A percentile compares a stretch with the other conserved stretches of the same genome.
Conservation (phyloP, 2,797 vertebrate genomes). For the Emys orbicularis region DNA sequence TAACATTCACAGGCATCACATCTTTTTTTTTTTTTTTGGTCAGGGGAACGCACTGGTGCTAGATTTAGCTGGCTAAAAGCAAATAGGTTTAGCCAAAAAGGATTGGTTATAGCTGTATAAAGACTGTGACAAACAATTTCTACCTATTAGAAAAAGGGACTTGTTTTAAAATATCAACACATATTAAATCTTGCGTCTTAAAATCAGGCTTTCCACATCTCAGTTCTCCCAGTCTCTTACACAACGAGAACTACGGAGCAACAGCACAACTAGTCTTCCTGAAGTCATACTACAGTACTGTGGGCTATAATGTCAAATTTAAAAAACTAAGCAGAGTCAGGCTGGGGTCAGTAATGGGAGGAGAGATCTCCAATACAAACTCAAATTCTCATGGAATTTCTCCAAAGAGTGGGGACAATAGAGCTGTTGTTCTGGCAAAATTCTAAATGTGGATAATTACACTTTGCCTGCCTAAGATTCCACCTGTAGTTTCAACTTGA, state of each 20-base stretch:
- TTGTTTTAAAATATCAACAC: neutral
- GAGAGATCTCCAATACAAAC: neutral
- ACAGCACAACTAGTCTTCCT: neutral
- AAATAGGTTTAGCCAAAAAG: neutral
- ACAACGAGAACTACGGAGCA: neutral
- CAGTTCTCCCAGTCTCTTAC: neutral
- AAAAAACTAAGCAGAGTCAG: neutral
- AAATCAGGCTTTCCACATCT: neutral
- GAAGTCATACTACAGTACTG: neutral
- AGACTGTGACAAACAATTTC: neutral
- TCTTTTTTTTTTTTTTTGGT: neutral
- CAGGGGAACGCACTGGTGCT: neutral
- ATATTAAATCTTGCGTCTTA: neutral
- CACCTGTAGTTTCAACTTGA: neutral
- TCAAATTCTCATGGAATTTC: neutral
- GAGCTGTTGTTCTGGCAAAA: neutral
- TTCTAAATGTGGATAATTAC: neutral
- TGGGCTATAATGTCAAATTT: neutral
- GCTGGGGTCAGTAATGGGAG: neutral
- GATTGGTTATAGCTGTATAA: neutral
- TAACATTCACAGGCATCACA: neutral
- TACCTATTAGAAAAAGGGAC: neutral
- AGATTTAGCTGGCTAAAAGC: slow-evolving; percentile 18
- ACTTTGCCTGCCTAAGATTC: neutral
- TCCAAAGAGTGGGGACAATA: neutral